Evolutionary conservation across 2,888 invertebrate species (phyloP).

Genomic region (Falcaria lacertinaria): DNA sequence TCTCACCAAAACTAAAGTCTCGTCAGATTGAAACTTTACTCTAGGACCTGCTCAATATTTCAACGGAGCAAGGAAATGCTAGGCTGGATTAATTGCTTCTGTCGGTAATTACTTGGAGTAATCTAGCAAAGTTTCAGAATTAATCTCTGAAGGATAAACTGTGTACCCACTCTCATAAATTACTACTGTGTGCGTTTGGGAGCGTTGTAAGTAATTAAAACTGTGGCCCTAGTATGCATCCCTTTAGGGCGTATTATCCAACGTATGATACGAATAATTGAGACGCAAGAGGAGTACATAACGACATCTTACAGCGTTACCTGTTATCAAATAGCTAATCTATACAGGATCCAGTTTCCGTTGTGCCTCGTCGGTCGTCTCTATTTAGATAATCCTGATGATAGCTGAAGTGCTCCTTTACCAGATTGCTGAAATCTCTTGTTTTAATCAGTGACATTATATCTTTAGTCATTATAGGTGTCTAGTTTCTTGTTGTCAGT

Average conservation of each 20-base stretch:
- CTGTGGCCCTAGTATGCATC: conserved; percentile 17
- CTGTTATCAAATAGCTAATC: too few relatives aligned
- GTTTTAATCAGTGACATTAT: too few relatives aligned
- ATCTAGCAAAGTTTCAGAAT: conserved; percentile 34
- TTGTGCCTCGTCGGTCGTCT: too few relatives aligned
- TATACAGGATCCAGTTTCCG: too few relatives aligned
- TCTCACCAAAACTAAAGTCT: conserved; percentile 11
- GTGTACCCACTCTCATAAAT: conserved; percentile 18
- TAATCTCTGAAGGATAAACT: conserved; percentile 33
- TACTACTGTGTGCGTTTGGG: conserved; percentile 16
- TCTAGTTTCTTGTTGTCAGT: too few relatives aligned
- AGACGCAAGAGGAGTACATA: too few relatives aligned
- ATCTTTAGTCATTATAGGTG: too few relatives aligned
- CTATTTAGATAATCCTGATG: too few relatives aligned
- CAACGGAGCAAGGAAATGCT: conserved; percentile 18
- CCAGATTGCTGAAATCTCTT: too few relatives aligned
- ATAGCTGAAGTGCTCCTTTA: too few relatives aligned
- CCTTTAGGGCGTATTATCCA: conserved; percentile 12
- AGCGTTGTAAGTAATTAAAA: conserved; percentile 19
- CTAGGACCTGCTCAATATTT: conserved; percentile 17
- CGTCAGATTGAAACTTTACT: conserved; percentile 19
- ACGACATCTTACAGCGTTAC: too few relatives aligned
- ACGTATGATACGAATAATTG: not conserved
- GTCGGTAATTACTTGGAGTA: conserved; percentile 34
- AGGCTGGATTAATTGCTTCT: conserved; percentile 32